phyloP scores from a whole-genome alignment of 1,140 invertebrate species.

The Heterodera carotae region DNA sequence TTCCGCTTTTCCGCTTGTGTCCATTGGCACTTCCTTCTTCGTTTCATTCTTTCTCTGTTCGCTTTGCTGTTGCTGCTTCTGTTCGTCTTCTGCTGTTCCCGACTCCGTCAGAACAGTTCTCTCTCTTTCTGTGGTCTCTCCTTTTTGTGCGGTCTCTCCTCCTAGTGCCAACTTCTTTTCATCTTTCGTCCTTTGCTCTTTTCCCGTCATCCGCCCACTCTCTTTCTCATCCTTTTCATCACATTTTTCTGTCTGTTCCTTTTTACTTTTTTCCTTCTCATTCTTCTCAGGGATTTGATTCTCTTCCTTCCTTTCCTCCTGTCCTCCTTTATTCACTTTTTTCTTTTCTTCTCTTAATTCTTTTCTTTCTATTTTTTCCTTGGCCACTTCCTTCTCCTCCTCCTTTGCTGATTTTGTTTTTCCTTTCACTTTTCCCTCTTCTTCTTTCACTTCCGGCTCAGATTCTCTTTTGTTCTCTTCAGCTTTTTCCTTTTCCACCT shows the following conservation, averaged over 20 bases:
- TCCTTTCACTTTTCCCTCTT: background rate
- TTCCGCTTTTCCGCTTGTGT: background rate
- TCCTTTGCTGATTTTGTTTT: background rate
- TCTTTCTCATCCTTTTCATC: slow-evolving; percentile 13
- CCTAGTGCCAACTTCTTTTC: slow-evolving; percentile 12
- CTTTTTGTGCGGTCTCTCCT: background rate
- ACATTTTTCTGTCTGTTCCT: background rate
- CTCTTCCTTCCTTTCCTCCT: background rate
- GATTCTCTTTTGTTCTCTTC: background rate
- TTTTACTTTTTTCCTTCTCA: background rate
- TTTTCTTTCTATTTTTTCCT: background rate
- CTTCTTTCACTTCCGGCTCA: background rate
- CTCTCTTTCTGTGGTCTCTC: slow-evolving; percentile 2
- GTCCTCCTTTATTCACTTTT: background rate
- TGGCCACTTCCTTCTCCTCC: background rate
- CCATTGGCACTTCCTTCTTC: slow-evolving; percentile 7
- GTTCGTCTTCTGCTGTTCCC: slow-evolving; percentile 6
- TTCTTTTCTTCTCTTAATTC: background rate
- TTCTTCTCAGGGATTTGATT: background rate
- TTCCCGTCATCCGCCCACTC: background rate
- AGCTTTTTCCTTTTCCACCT: background rate
- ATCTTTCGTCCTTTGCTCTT: background rate
- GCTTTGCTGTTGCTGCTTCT: background rate
- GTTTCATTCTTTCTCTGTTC: slow-evolving; percentile 8
- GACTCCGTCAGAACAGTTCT: background rate